These are phyloP conservation scores for Aphelinus certus DNA, from an alignment of 1,140 invertebrate species.

Conservation along the genomic window DNA sequence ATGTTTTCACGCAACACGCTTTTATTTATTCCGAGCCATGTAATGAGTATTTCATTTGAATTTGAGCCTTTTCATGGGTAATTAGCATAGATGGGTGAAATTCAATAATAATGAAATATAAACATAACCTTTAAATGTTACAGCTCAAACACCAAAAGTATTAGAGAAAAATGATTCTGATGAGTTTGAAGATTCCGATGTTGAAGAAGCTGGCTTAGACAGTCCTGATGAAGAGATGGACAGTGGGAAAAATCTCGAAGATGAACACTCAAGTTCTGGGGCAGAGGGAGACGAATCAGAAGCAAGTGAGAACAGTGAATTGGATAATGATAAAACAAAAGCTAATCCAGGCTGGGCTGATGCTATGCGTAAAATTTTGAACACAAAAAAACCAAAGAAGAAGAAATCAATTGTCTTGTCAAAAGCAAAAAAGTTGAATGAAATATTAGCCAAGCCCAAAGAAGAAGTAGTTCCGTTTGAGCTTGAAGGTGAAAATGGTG, in stretches of 20 bases:
- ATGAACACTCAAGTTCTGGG: slow-evolving; percentile 27
- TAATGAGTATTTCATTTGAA: too few relatives aligned
- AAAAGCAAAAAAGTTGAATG: slow-evolving; percentile 76
- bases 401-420: slow-evolving; percentile 80
- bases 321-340: slow-evolving; percentile 40
- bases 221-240: slow-evolving; percentile 37
- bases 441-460: slow-evolving; percentile 64
- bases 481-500: slow-evolving; percentile 64
- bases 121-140: slow-evolving; percentile 24
- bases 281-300: slow-evolving; percentile 34
- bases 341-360: slow-evolving; percentile 71
- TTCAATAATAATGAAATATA: neutral
- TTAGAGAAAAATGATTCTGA: slow-evolving; percentile 10
- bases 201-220: slow-evolving; percentile 24
- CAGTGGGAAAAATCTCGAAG: neutral
- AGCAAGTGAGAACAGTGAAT: slow-evolving; percentile 12
- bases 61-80: too few relatives aligned
- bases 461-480: slow-evolving; percentile 63
- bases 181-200: slow-evolving; percentile 29
- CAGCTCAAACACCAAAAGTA: slow-evolving; percentile 13
- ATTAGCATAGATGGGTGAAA: too few relatives aligned
- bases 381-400: slow-evolving; percentile 77
- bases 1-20: neutral
- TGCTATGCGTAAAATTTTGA: slow-evolving; percentile 78
- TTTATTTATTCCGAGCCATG: neutral